Evolutionary conservation across 2,797 vertebrate genomes (phyloP), one percentile per base, ranked within the genome.

Genomic region (Acipenser oxyrinchus): DNA sequence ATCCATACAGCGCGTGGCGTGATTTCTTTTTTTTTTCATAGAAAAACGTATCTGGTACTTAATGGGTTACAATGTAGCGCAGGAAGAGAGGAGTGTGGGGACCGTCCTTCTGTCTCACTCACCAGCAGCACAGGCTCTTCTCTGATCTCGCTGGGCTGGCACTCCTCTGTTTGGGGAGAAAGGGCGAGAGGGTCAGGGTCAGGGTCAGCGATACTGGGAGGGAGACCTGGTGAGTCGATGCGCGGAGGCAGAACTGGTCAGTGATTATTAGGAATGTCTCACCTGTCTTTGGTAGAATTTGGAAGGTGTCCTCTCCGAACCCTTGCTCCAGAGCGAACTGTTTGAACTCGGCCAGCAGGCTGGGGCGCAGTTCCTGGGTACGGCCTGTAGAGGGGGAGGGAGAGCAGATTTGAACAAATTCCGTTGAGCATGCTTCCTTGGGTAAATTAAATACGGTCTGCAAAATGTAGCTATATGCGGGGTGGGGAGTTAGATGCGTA

Each of bases 221-320:
- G 48, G 8, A 8, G 48, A 55, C 18, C 51, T 10, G 10, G 9
- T 52, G 55, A 68, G 3, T 66, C 61, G 9, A 6, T 13, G 60
- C 51, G 49, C 37, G 49, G 7, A 12, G 6, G 48, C 6, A 8
- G 48, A 55, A n/a, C 51, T 10, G 10, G 9, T 52, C 55, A 68
- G 3, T 66, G 50, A 1, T 7, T 49, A 62, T 8, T 18, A 52
- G 50, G 51, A 23, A 63, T 51, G 15, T 62, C 63, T 10, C 78
- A 94, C 95, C 93, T 91, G 82, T 91, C 80, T 97, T 75, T 9
- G 78, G 51, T 72, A 89, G 75, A 4, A 82, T 79, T 66, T 88
- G 72, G 57, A 96, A 81, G 51, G 78, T 70, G 37, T 90, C 82
- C 0, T 81, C 72, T 0, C 75, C 75, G 72, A 97, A 86, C 49